Evolutionary conservation across 2,113 vertebrate species (phyloP).

Genomic region (Agapornis roseicollis): DNA sequence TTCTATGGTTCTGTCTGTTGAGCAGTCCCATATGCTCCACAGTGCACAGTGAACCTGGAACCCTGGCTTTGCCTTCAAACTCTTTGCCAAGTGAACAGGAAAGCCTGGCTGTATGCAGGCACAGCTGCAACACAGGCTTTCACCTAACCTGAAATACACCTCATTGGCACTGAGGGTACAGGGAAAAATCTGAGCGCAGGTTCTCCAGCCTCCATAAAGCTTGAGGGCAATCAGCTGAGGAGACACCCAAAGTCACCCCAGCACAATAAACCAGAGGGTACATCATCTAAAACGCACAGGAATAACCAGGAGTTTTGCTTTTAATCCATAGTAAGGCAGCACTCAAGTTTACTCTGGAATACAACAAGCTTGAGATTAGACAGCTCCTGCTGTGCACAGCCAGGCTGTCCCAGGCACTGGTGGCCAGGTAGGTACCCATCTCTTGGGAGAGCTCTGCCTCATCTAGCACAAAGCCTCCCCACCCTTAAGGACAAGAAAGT

Average conservation of each 20-base stretch:
- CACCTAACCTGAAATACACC: not conserved
- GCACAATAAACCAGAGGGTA: not conserved
- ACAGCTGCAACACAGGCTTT: not conserved
- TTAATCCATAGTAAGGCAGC: not conserved
- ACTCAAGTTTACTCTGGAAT: not conserved
- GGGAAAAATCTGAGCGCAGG: not conserved
- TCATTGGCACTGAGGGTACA: not conserved
- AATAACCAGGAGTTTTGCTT: not conserved
- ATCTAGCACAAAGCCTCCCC: not conserved
- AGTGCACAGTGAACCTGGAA: not conserved
- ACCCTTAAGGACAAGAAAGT: not conserved
- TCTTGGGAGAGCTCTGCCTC: not conserved
- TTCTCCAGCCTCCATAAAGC: not conserved
- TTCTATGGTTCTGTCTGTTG: not conserved
- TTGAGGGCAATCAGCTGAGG: not conserved
- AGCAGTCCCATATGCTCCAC: not conserved
- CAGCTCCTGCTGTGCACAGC: not conserved
- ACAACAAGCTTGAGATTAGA: not conserved
- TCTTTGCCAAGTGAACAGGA: accelerated
- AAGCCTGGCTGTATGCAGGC: not conserved
- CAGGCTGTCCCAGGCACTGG: accelerated
- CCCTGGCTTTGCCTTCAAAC: not conserved
- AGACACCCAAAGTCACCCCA: not conserved
- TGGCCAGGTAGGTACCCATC: accelerated
- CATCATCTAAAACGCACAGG: not conserved